A percentile compares a stretch with the other conserved stretches of the same genome.
phyloP scores from a whole-genome alignment of 2,797 vertebrate genomes.

The Menidia menidia region DNA sequence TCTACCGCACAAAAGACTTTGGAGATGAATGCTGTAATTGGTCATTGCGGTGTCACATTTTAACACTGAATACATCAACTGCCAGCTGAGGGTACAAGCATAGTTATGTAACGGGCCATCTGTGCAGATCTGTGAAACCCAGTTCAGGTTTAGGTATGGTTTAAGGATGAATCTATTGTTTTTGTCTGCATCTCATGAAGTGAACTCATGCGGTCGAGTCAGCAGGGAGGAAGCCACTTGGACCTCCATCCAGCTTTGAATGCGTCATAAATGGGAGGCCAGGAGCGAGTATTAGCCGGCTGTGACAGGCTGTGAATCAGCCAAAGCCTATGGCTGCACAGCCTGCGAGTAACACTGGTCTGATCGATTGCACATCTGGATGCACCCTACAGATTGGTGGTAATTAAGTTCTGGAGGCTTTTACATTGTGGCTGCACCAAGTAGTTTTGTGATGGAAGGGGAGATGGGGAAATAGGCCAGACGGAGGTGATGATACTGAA shows the following conservation, averaged over 20 bases:
- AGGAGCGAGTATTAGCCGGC: conserved; percentile 20
- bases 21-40: conserved; percentile 48
- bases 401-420: conserved; percentile 30
- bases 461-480: conserved; percentile 7
- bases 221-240: conserved; percentile 27
- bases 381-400: conserved; percentile 28
- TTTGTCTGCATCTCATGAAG: neutral
- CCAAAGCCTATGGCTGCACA: conserved; percentile 29
- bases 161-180: conserved; percentile 11
- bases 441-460: conserved; percentile 3
- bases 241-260: conserved; percentile 25
- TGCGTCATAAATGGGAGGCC: conserved; percentile 18
- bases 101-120: conserved; percentile 26
- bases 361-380: conserved; percentile 52
- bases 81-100: conserved; percentile 12
- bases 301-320: conserved; percentile 43
- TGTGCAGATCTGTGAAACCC: conserved; percentile 26
- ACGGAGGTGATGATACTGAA: conserved; percentile 26
- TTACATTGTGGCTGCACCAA: conserved; percentile 22
- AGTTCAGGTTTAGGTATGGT: conserved; percentile 17
- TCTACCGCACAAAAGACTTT: conserved; percentile 46
- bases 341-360: conserved; percentile 27
- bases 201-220: conserved; percentile 27
- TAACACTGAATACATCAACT: conserved; percentile 35
- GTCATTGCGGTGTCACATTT: conserved; percentile 34